Conservation (phyloP, 2,797 vertebrate species). For the Sciaenops ocellatus region DNA sequence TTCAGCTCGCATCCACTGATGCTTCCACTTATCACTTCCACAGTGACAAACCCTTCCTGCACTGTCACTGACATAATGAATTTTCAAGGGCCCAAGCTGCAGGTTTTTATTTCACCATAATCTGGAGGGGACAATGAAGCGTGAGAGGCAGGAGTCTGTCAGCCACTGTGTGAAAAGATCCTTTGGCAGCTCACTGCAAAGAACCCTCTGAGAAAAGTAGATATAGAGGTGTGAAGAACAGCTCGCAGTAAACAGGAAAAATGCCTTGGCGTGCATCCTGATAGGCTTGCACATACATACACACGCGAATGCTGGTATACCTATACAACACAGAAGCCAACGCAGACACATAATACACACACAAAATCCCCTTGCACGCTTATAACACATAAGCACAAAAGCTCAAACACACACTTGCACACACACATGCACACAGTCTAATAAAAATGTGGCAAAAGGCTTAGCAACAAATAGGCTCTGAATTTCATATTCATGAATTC, state of each 20-base stretch:
- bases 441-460: slow-evolving; percentile 77
- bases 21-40: slow-evolving; percentile 49
- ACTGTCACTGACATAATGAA: slow-evolving; percentile 63
- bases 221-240: slow-evolving; percentile 76
- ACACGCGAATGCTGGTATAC: slow-evolving; percentile 65
- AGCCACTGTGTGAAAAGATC: slow-evolving; percentile 73
- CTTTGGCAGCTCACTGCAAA: slow-evolving; percentile 73
- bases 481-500: slow-evolving; percentile 83
- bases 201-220: slow-evolving; percentile 72
- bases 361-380: slow-evolving; percentile 66
- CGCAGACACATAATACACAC: slow-evolving; percentile 57
- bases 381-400: slow-evolving; percentile 68
- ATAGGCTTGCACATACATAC: slow-evolving; percentile 62
- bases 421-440: slow-evolving; percentile 49
- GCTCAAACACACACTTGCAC: slow-evolving; percentile 42
- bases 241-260: slow-evolving; percentile 70
- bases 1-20: slow-evolving; percentile 44
- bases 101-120: slow-evolving; percentile 72
- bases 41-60: slow-evolving; percentile 56
- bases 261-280: slow-evolving; percentile 65
- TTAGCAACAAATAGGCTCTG: slow-evolving; percentile 78
- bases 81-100: slow-evolving; percentile 61
- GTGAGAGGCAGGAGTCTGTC: slow-evolving; percentile 73
- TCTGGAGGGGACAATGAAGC: slow-evolving; percentile 69
- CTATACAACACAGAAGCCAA: slow-evolving; percentile 69